A percentile compares a stretch with the other conserved stretches of the same genome.
phyloP scores from a whole-genome alignment of 1,140 invertebrate species.

The Dreissena rostriformis region DNA sequence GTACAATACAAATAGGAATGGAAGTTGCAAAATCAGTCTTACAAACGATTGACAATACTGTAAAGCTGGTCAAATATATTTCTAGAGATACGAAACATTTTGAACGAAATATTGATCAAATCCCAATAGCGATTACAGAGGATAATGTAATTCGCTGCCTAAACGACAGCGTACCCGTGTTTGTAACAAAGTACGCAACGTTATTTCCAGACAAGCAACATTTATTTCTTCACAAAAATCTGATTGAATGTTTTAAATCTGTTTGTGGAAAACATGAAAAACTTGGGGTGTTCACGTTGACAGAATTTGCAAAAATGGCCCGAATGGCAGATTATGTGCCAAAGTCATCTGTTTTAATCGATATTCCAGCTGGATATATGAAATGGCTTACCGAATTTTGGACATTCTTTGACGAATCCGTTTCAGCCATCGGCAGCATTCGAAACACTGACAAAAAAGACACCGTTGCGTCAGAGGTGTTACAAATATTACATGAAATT shows the following conservation, averaged over 20 bases:
- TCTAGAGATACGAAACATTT: neutral
- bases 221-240: neutral
- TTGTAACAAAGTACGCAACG: neutral
- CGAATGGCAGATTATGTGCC: too few species aligned
- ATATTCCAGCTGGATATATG: too few species aligned
- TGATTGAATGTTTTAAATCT: neutral
- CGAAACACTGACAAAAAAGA: neutral
- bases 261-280: neutral
- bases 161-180: neutral
- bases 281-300: neutral
- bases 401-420: constrained; percentile 14
- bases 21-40: neutral
- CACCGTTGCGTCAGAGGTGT: neutral
- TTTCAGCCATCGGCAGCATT: neutral
- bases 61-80: neutral
- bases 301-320: neutral
- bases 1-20: constrained; percentile 1
- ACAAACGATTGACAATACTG: neutral
- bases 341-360: too few species aligned
- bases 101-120: neutral
- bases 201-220: neutral
- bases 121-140: neutral
- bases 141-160: constrained; percentile 1
- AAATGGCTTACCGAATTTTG: neutral
- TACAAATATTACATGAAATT: too few species aligned